These are phyloP conservation scores for Nyctalus aviator DNA, from an alignment of 2,797 vertebrate species.

Conservation along the genomic window DNA sequence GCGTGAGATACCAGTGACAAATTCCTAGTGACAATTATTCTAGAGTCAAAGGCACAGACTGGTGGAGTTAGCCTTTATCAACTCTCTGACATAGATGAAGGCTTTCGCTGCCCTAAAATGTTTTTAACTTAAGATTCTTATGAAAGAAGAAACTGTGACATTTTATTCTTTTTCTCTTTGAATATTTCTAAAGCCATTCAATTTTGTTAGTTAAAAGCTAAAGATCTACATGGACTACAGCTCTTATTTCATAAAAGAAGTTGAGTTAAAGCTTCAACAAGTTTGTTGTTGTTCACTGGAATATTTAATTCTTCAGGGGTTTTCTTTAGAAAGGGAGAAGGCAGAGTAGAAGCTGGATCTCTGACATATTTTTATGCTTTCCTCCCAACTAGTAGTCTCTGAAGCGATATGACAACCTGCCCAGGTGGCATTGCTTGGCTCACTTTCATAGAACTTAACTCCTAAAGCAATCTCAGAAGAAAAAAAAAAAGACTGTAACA, in stretches of 20 bases:
- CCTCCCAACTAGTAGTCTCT: neutral
- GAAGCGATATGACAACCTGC: neutral
- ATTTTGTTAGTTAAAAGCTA: neutral
- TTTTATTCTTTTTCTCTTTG: neutral
- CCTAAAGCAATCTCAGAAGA: neutral
- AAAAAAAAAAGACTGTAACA: neutral
- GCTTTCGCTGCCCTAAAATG: neutral
- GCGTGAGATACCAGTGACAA: neutral
- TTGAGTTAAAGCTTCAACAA: neutral
- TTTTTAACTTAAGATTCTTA: neutral
- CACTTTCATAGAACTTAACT: neutral
- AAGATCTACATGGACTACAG: neutral
- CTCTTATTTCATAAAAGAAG: neutral
- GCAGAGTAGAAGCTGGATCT: neutral
- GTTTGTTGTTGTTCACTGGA: neutral
- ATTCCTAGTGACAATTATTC: neutral
- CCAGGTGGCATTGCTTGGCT: neutral
- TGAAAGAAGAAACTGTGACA: neutral
- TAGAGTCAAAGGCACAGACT: neutral
- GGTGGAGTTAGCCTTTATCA: neutral
- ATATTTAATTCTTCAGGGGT: neutral
- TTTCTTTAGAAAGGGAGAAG: constrained; percentile 10
- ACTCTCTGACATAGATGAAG: neutral
- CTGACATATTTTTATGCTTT: constrained; percentile 13
- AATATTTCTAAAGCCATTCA: neutral